Conservation (phyloP, 2,888 invertebrate genomes). For the Xestoiulus laeticollis region DNA sequence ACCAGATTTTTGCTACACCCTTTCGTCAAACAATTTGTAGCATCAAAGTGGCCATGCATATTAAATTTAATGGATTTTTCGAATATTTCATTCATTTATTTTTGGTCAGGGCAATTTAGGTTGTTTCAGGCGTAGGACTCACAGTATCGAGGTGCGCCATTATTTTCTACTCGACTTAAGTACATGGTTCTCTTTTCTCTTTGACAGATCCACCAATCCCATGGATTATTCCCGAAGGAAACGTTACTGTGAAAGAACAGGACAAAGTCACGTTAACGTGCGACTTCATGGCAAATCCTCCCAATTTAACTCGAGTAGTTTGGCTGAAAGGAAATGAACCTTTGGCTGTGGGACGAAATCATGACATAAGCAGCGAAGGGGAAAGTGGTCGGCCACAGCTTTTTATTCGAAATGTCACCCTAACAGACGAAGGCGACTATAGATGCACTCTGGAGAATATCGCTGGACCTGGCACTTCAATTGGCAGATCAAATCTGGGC, state of each 20-base stretch:
- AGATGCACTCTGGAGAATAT: slow-evolving; percentile 82
- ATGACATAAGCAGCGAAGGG: slow-evolving; percentile 43
- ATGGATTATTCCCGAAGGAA: slow-evolving; percentile 73
- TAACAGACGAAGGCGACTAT: slow-evolving; percentile 85
- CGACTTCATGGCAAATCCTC: slow-evolving; percentile 86
- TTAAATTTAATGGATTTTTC: neutral
- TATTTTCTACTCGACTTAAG: neutral
- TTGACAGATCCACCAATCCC: slow-evolving; percentile 86
- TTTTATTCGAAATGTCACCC: slow-evolving; percentile 77
- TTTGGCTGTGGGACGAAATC: slow-evolving; percentile 45
- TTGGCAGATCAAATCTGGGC: slow-evolving; percentile 49
- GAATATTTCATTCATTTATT: neutral
- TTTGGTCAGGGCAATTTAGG: neutral
- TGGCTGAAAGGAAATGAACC: slow-evolving; percentile 65
- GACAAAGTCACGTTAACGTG: slow-evolving; percentile 79
- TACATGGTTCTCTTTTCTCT: slow-evolving; percentile 47
- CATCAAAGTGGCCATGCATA: neutral
- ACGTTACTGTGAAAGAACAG: slow-evolving; percentile 83
- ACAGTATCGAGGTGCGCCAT: neutral
- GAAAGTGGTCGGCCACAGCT: slow-evolving; percentile 75
- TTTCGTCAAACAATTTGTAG: neutral
- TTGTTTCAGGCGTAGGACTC: neutral
- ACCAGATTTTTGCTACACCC: neutral
- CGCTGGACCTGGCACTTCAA: slow-evolving; percentile 73
- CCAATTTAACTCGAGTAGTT: slow-evolving; percentile 69